Conservation (phyloP, 2,113 vertebrate species). For the Leptocoma aspasia region DNA sequence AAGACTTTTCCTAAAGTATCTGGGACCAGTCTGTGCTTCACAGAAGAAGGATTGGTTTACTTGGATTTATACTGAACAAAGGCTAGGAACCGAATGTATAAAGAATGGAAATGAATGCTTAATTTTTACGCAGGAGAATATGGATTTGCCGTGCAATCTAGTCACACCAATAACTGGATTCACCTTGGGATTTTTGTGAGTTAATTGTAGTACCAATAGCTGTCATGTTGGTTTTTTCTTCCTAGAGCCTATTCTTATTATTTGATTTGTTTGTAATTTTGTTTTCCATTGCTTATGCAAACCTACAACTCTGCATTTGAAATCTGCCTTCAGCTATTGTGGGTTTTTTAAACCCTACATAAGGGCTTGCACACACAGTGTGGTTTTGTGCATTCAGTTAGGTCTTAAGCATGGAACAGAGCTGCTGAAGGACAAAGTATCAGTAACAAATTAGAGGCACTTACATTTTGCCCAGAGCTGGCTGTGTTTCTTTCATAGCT, state of each 20-base stretch:
- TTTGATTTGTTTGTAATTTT: background rate
- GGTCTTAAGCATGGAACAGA: background rate
- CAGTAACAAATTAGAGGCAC: background rate
- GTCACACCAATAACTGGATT: background rate
- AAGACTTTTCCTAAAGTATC: background rate
- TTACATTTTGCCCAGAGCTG: background rate
- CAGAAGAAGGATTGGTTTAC: background rate
- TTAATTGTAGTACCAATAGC: background rate
- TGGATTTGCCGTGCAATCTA: background rate
- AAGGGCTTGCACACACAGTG: background rate
- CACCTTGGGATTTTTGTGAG: background rate
- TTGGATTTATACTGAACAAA: background rate
- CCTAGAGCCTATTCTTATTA: background rate
- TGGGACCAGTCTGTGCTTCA: background rate
- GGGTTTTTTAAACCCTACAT: background rate
- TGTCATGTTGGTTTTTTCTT: background rate
- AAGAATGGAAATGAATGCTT: background rate
- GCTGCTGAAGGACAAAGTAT: background rate
- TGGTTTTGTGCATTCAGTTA: background rate
- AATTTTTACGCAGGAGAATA: background rate
- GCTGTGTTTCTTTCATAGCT: background rate
- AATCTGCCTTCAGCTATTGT: slow-evolving; percentile 5
- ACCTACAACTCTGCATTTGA: background rate
- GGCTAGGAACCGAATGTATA: background rate
- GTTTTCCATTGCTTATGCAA: background rate